A percentile compares a stretch with the other conserved stretches of the same genome.
Conservation (phyloP, 2,113 vertebrate species). For the Carlito syrichta region DNA sequence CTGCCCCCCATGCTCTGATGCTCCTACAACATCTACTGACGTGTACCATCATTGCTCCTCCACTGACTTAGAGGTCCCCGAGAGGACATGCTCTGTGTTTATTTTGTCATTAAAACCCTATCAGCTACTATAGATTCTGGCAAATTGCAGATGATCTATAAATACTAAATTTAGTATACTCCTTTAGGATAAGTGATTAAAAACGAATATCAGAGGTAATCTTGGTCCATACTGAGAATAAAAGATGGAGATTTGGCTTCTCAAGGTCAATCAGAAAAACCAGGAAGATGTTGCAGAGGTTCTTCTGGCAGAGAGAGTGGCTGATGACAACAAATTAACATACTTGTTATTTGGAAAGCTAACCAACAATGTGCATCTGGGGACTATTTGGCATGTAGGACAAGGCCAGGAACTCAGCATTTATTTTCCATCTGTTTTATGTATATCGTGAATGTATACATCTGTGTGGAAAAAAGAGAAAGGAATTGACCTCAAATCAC, state of each 20-base stretch:
- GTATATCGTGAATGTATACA: neutral
- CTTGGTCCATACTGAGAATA: no score
- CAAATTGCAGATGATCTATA: neutral
- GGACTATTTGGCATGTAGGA: neutral
- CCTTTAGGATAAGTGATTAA: neutral
- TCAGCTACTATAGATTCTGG: no score
- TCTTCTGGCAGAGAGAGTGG: neutral
- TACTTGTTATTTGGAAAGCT: neutral
- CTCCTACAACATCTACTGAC: neutral
- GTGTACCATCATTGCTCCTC: accelerated
- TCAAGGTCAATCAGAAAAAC: accelerated
- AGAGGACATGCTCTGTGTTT: neutral
- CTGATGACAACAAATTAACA: neutral
- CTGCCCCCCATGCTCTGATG: accelerated
- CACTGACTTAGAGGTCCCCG: neutral
- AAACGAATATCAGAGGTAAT: neutral
- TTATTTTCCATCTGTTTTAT: neutral
- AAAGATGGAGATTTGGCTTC: neutral
- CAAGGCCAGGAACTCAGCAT: neutral
- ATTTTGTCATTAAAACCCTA: neutral
- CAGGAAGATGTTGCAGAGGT: neutral
- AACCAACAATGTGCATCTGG: neutral
- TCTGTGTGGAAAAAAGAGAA: neutral
- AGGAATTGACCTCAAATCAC: neutral
- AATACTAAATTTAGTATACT: neutral